These are phyloP conservation scores for Acridotheres tristis DNA, from an alignment of 2,797 vertebrate genomes.

Conservation along the genomic window DNA sequence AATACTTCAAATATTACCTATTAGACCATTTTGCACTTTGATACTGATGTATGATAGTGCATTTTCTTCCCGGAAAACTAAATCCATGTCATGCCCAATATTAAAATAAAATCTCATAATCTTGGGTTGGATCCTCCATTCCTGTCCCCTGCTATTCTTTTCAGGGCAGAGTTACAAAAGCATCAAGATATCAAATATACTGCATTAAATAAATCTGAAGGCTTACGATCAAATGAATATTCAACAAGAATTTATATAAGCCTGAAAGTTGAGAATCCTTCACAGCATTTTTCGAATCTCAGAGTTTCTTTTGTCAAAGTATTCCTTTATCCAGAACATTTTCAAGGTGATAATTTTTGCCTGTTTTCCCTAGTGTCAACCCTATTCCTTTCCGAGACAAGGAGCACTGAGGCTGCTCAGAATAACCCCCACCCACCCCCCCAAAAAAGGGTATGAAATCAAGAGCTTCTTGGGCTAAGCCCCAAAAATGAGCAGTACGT, in stretches of 20 bases:
- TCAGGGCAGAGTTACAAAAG: not conserved
- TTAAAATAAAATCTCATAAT: slow-evolving; percentile 18
- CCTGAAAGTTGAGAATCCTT: not conserved
- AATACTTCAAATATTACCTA: not conserved
- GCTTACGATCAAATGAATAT: slow-evolving; percentile 1
- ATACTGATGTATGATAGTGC: not conserved
- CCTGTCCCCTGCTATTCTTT: not conserved
- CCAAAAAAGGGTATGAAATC: not conserved
- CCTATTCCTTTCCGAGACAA: not conserved
- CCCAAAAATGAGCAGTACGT: rapidly evolving
- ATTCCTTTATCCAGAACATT: not conserved
- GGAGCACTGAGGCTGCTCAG: not conserved
- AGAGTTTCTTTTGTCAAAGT: not conserved
- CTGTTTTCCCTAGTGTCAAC: not conserved
- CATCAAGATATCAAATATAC: not conserved
- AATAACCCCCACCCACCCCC: rapidly evolving
- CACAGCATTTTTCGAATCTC: not conserved
- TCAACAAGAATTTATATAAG: slow-evolving; percentile 4
- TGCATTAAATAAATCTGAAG: not conserved
- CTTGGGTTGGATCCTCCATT: not conserved
- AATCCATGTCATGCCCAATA: not conserved
- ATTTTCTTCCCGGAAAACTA: slow-evolving; percentile 6
- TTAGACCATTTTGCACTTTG: not conserved
- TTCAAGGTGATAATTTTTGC: not conserved
- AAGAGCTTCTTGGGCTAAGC: not conserved